phyloP scores from a whole-genome alignment of 2,797 vertebrate genomes.

The Macrochelys suwanniensis region DNA sequence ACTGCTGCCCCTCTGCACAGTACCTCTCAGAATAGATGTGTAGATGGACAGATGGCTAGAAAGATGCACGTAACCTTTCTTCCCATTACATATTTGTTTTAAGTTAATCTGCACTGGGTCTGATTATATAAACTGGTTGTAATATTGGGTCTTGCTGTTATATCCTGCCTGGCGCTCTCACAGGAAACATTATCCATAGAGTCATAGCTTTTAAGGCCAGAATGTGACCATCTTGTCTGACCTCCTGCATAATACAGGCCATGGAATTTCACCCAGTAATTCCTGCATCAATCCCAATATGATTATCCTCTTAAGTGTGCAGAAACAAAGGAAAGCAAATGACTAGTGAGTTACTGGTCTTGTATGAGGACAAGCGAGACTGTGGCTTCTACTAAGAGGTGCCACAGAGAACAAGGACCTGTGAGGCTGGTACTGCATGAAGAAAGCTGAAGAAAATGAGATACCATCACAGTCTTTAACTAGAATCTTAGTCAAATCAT shows the following conservation, averaged over 20 bases:
- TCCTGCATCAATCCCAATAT: neutral
- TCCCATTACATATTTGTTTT: fast-evolving
- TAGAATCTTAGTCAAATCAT: fast-evolving
- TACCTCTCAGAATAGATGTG: neutral
- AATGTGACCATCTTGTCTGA: constrained; percentile 43
- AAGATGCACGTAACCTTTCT: fast-evolving
- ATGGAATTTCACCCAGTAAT: neutral
- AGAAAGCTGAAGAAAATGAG: neutral
- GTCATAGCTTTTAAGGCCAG: constrained; percentile 39
- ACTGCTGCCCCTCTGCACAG: fast-evolving
- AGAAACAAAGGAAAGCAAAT: neutral
- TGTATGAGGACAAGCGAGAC: neutral
- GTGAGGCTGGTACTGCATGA: neutral
- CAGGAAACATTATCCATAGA: constrained; percentile 60
- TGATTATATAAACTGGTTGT: neutral
- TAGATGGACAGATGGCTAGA: neutral
- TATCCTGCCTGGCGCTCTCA: neutral
- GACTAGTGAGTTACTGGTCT: neutral
- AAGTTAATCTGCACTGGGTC: neutral
- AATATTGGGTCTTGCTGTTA: neutral
- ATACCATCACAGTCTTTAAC: neutral
- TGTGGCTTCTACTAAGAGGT: neutral
- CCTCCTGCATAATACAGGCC: constrained; percentile 43
- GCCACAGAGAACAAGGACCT: neutral
- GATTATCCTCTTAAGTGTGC: neutral